These are phyloP conservation scores for Seira musarum DNA, from an alignment of 2,888 invertebrate species.

Conservation along the genomic window DNA sequence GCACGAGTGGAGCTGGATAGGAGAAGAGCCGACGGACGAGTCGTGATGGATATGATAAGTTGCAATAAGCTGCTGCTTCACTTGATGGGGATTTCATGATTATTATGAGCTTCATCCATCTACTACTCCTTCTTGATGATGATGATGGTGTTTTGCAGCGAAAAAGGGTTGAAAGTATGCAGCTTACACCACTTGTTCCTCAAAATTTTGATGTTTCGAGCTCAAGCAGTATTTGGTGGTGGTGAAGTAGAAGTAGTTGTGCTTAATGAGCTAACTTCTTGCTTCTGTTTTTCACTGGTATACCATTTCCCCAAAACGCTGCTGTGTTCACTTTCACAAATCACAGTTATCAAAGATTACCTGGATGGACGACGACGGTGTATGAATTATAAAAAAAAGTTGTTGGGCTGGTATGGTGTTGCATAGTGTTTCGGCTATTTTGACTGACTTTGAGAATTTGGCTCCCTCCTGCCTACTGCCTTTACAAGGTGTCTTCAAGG, in stretches of 20 bases:
- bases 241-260: not conserved
- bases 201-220: not conserved
- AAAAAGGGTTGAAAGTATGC: slow-evolving; percentile 28
- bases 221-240: slow-evolving; percentile 17
- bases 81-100: slow-evolving; percentile 52
- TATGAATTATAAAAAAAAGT: slow-evolving; percentile 44
- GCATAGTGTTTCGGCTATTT: not conserved
- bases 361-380: no score
- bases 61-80: slow-evolving; percentile 47
- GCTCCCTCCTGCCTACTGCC: not conserved
- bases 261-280: slow-evolving; percentile 53
- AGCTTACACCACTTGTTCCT: not conserved
- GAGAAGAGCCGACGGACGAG: slow-evolving; percentile 34
- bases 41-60: slow-evolving; percentile 58
- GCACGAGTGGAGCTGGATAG: slow-evolving; percentile 53
- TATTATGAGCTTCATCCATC: slow-evolving; percentile 25
- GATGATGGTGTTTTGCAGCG: not conserved
- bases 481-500: not conserved
- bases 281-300: slow-evolving; percentile 40
- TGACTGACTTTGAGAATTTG: not conserved
- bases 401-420: slow-evolving; percentile 45
- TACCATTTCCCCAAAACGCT: not conserved
- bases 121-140: not conserved
- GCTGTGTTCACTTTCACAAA: not conserved
- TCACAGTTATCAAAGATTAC: not conserved